Evolutionary conservation across 2,888 invertebrate genomes (phyloP).

Genomic region (Cephalotes varians): DNA sequence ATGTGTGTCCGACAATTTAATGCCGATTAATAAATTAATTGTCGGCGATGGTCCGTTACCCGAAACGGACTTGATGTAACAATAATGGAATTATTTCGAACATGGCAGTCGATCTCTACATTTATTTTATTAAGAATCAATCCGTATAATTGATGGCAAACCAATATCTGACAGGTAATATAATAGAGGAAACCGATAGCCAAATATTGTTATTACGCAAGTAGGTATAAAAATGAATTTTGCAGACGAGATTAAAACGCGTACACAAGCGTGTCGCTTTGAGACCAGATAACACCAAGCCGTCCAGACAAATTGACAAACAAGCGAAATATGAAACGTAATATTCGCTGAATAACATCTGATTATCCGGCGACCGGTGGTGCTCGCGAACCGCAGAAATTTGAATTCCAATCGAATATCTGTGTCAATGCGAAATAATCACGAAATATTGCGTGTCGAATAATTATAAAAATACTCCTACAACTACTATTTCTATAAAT

Average conservation of each 20-base stretch:
- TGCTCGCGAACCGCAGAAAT: conserved; percentile 28
- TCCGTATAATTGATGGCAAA: conserved; percentile 17
- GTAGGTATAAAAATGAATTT: conserved; percentile 22
- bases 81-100: conserved; percentile 28
- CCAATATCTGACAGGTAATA: conserved; percentile 14
- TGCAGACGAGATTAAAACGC: conserved; percentile 9
- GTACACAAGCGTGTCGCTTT: conserved; percentile 10
- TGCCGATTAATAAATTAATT: conserved; percentile 31
- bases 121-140: background rate
- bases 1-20: conserved; percentile 5
- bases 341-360: conserved; percentile 57
- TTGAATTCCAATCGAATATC: conserved; percentile 17
- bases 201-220: conserved; percentile 32
- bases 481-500: background rate
- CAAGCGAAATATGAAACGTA: conserved; percentile 39
- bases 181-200: conserved; percentile 19
- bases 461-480: background rate
- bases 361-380: conserved; percentile 20
- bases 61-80: background rate
- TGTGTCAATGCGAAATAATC: conserved; percentile 24
- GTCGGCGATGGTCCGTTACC: background rate
- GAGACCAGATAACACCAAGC: conserved; percentile 5
- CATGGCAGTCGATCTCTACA: conserved; percentile 1
- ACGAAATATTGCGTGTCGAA: background rate
- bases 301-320: conserved; percentile 26